phyloP scores from a whole-genome alignment of 2,888 invertebrate genomes.

The Mimachlamys varia region DNA sequence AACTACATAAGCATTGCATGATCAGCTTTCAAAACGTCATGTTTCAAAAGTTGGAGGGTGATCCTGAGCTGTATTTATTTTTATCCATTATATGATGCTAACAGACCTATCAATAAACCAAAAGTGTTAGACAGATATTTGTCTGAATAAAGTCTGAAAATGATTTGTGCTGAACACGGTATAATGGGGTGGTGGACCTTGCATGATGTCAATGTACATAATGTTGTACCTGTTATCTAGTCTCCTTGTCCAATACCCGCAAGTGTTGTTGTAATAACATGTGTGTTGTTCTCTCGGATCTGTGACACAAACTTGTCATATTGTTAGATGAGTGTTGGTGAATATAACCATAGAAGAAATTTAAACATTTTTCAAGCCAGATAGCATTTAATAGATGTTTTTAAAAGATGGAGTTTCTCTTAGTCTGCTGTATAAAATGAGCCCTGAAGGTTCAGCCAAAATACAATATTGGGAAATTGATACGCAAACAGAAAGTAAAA shows the following conservation, averaged over 20 bases:
- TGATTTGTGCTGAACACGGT: not conserved
- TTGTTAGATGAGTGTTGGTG: not conserved
- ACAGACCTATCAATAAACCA: not conserved
- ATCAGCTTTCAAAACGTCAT: no score
- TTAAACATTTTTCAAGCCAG: not conserved
- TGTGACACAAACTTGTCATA: not conserved
- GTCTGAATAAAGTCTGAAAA: not conserved
- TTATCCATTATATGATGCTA: not conserved
- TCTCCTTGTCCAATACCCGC: not conserved
- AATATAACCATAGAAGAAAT: not conserved
- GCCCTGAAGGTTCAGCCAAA: no score
- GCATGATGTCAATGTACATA: not conserved
- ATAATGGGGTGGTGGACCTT: not conserved
- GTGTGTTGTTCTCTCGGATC: not conserved
- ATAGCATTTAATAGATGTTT: not conserved
- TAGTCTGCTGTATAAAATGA: no score
- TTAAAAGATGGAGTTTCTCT: not conserved
- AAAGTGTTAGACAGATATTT: not conserved
- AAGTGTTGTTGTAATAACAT: not conserved
- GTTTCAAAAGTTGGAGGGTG: no score
- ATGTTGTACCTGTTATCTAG: not conserved
- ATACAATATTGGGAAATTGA: no score
- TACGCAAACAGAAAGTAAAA: no score
- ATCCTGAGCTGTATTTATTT: no score
- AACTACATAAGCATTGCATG: no score